phyloP scores from a whole-genome alignment of 2,797 vertebrate species.

The Mormyrus proboscirostris region DNA sequence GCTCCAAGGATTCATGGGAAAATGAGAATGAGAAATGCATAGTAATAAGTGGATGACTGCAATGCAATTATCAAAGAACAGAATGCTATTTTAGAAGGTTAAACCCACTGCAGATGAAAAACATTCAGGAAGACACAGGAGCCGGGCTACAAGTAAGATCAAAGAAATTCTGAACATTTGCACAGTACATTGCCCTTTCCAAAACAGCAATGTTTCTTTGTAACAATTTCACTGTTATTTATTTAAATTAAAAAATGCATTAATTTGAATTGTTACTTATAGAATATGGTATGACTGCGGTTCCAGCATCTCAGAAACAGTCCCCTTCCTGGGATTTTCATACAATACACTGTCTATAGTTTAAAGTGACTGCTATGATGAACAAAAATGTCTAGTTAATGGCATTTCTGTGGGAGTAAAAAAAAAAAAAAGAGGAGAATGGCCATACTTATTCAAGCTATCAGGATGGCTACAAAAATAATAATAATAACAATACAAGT shows the following conservation, averaged over 20 bases:
- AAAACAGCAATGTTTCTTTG: neutral
- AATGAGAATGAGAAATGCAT: neutral
- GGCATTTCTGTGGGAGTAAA: neutral
- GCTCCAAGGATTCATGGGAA: neutral
- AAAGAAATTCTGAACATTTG: neutral
- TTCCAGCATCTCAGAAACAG: neutral
- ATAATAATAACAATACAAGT: neutral
- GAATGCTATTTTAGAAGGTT: neutral
- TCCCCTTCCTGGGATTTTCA: neutral
- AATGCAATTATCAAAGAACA: neutral
- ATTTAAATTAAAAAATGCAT: neutral
- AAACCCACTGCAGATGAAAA: neutral
- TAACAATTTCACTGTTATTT: neutral
- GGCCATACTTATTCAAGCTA: neutral
- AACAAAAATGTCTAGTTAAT: neutral
- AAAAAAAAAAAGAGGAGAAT: neutral
- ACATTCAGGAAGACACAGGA: neutral
- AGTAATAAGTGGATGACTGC: neutral
- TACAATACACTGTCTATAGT: neutral
- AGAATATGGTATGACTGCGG: neutral
- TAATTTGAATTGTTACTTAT: neutral
- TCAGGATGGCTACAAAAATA: neutral
- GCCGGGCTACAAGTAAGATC: neutral
- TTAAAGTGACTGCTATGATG: neutral
- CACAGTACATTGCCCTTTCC: neutral